A percentile compares a stretch with the other conserved stretches of the same genome.
Conservation (phyloP, 2,113 vertebrate species). For the Cinclus mexicanus region DNA sequence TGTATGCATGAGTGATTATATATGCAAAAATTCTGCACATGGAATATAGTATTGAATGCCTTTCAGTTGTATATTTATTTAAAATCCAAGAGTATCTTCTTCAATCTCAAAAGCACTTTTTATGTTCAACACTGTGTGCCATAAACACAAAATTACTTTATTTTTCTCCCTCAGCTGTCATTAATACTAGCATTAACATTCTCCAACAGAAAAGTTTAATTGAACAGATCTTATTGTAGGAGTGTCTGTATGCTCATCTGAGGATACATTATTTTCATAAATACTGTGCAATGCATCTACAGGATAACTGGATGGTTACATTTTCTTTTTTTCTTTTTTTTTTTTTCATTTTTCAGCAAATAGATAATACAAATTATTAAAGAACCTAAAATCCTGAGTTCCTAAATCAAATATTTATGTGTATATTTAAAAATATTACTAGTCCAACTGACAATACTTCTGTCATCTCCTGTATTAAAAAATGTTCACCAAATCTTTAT, state of each 20-base stretch:
- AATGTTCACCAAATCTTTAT: not conserved
- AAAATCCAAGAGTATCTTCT: not conserved
- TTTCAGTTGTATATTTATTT: not conserved
- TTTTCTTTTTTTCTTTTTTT: not conserved
- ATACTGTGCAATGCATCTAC: not conserved
- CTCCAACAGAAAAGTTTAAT: not conserved
- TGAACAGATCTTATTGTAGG: not conserved
- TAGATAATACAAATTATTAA: not conserved
- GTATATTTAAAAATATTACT: not conserved
- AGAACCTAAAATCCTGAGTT: fast-evolving
- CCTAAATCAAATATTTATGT: not conserved
- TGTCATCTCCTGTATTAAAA: not conserved
- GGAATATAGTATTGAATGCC: fast-evolving
- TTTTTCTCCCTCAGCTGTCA: not conserved
- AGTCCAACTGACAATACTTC: not conserved
- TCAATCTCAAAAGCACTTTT: not conserved
- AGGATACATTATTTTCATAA: not conserved
- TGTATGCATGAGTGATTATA: not conserved
- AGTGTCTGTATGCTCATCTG: not conserved
- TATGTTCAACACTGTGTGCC: not conserved
- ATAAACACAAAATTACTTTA: not conserved
- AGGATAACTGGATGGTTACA: not conserved
- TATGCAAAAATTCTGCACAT: not conserved
- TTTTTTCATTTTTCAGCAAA: not conserved
- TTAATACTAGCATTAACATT: not conserved